A percentile compares a stretch with the other conserved stretches of the same genome.
phyloP scores from a whole-genome alignment of 2,113 vertebrate species.

The Megaleporinus macrocephalus region DNA sequence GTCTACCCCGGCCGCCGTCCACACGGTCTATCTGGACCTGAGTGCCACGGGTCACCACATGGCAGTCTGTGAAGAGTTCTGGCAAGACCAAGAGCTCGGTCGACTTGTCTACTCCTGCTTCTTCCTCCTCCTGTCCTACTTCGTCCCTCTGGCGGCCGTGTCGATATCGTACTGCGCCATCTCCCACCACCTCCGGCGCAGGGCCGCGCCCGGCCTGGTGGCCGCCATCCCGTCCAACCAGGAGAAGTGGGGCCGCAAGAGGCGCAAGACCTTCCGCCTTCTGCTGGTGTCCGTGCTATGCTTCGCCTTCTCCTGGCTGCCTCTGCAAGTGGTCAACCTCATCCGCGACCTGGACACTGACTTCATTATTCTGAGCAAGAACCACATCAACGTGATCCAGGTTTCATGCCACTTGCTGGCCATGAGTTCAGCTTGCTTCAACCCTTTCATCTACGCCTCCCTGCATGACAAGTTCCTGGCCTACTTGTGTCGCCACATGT shows the following conservation, averaged over 20 bases:
- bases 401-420: conserved; percentile 80
- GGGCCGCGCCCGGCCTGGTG: conserved; percentile 69
- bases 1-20: conserved; percentile 76
- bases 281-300: conserved; percentile 82
- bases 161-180: conserved; percentile 87
- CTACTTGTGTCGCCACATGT: conserved; percentile 72
- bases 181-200: conserved; percentile 76
- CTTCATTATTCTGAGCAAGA: conserved; percentile 79
- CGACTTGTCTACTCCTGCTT: conserved; percentile 85
- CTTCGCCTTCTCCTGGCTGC: conserved; percentile 88
- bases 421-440: conserved; percentile 85
- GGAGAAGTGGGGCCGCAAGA: conserved; percentile 79
- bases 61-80: conserved; percentile 88
- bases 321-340: conserved; percentile 86
- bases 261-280: conserved; percentile 83
- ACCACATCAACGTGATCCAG: conserved; percentile 80
- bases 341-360: conserved; percentile 81
- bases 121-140: conserved; percentile 84
- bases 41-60: conserved; percentile 79
- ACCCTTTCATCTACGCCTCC: conserved; percentile 84
- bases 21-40: conserved; percentile 84
- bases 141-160: conserved; percentile 82
- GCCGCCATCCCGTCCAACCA: conserved; percentile 70
- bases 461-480: conserved; percentile 80
- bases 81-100: conserved; percentile 77